Base-by-base conservation (phyloP, 2,797 vertebrate species). In the Hippocampus kuda region DNA sequence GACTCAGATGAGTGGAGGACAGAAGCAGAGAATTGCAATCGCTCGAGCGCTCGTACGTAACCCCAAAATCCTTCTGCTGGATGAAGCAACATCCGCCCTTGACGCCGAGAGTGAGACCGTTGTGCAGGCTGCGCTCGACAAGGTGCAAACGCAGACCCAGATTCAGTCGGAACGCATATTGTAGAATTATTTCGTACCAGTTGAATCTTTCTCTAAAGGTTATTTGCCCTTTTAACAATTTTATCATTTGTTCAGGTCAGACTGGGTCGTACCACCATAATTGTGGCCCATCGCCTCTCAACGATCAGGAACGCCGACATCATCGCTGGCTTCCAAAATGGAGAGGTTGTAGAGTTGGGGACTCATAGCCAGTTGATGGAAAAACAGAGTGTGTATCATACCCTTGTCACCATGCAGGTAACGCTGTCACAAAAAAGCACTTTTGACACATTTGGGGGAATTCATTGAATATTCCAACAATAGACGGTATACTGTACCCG, bases 21-120 rank as follows among this genome's bases (percentile, higher is more conserved):
- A 98, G 90, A 98, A 99, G 75, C 96, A 98, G 86, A 93, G 96
- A 75, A 95, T 96, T 8, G 94, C 96, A 1, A 97, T 98, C 2
- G 96, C 96, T 3, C 88, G 94, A 11, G 95, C 96, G 53, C 89
- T 98, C 41, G 93, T 98, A 49, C 93, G 95, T 57, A 96, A 95
- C 76, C 97, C 96, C 67, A 97, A 94, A 87, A 95, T 98, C 77
- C 94, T 98, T 2, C 90, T 99, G 65, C 80, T 99, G 79, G 96
- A 98, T 5, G 95, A 98, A 74, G 96, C 97, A 66, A 98, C 96
- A 0, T 98, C 96, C 10, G 96, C 97, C 57, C 85, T 99, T 70
- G 97, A 98, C 71, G 91, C 92, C 0, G 95, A 98, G 79, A 99
- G 95, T 53, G 97, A 99, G 88, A 91, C 92, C 1, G 87, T 94